Evolutionary conservation across 2,888 invertebrate genomes (phyloP), one percentile per base, ranked within the genome.

Genomic region (Exephanes ischioxanthus): DNA sequence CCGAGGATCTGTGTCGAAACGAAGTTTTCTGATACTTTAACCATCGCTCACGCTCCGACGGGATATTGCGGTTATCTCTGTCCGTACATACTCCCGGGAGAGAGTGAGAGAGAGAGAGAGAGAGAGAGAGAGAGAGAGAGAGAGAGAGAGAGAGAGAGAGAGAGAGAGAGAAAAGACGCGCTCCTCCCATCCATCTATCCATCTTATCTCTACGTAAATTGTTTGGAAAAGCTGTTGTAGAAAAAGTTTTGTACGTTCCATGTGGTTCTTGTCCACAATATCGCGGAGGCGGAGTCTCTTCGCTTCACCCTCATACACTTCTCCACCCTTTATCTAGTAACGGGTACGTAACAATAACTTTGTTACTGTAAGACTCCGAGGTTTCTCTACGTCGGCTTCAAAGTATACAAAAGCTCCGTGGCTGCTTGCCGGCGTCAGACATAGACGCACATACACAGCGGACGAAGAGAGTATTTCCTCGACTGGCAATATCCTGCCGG

Each of bases 291-390:
- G 30, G 30, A 61, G 61, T 66, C 30, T 79, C 72, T 41, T 51
- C 51, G 63, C 19, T 45, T 58, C 71, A 71, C 22, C n/a, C 26
- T 48, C 41, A 37, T 30, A 55, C 30, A 16, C 30, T 30, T 1
- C 19, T n/a, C 77, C 0, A 33, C 11, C 41, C 22, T 48, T 67
- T 41, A 68, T 16, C 14, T 22, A 45, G 22, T 30, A 22, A 22
- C 19, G 61, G 48, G 61, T 83, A 61, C 26, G 14, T 45, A 80
- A 72, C 83, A 76, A 83, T 83, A 83, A 83, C 85, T 80, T 85
- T 85, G 83, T 80, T 85, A 83, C 83, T 85, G 80, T 53, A 77
- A 80, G 85, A 79, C 77, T 77, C 79, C 66, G 19, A 19, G 58
- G 22, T 58, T 58, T 58, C 58, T 58, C 58, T 55, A 37, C 9